Evolutionary conservation across 2,888 invertebrate genomes (phyloP), one percentile per base, ranked within the genome.

Genomic region (Heliconius ethilla): DNA sequence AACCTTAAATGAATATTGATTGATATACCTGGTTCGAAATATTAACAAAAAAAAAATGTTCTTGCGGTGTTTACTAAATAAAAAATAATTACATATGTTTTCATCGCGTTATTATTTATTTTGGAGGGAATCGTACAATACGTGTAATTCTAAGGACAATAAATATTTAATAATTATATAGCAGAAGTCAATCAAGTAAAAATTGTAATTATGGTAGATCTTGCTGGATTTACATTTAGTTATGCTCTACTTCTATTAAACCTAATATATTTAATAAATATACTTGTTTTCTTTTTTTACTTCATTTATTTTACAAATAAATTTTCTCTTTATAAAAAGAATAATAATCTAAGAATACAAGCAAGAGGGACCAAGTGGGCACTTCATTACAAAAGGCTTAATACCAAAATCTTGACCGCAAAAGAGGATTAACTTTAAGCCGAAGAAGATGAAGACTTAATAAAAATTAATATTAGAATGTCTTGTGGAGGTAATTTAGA

Each of bases 361-460:
- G 86, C 87, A 89, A 90, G 87, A 85, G 86, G 83, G 84, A 88
- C 86, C 86, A 87, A 86, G 85, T 84, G 86, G 87, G 88, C 87
- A 89, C 89, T 91, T 91, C 89, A 90, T 92, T 91, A 92, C 89
- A 90, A 89, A 90, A 89, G 89, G 91, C 88, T 92, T 91, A 88
- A 90, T 88, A 89, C 86, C 83, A 86, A 88, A 91, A 89, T 86
- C 87, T 86, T 86, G 84, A 85, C 86, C 88, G 86, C 85, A 85
- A 85, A 87, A 87, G 85, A 84, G 87, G 90, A 89, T 91, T 91
- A 87, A 86, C 75, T 67, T 62, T 79, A 69, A 69, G 51, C 27
- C 51, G 69, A 55, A 59, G 75, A 79, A 76, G 76, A 79, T 76
- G 73, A 76, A 51, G 73, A 76, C 62, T 67, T 67, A 74, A 74